Percentiles rank a stretch among this genome's conserved stretches.
Evolutionary conservation across 2,113 vertebrate species (phyloP).

Genomic region (Gopherus flavomarginatus): DNA sequence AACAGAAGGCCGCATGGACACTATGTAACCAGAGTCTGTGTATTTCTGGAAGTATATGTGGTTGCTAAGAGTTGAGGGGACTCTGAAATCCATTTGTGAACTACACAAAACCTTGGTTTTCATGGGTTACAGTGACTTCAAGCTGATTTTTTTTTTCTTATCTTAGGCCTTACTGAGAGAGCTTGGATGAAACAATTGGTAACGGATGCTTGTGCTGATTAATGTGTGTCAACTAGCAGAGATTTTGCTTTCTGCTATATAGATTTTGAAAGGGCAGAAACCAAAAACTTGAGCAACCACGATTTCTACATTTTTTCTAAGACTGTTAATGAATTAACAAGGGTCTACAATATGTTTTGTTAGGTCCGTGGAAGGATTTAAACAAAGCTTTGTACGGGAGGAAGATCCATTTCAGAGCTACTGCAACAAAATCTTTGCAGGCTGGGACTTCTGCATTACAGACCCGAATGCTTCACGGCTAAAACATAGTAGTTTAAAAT

Average conservation of each 20-base stretch:
- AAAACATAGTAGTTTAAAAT: conserved; percentile 89
- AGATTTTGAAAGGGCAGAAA: background rate
- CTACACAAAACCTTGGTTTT: background rate
- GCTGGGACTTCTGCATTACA: conserved; percentile 98
- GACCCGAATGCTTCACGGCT: conserved; percentile 81
- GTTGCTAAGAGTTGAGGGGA: background rate
- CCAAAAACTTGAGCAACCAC: too few relatives aligned
- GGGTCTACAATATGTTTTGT: background rate
- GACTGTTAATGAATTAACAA: background rate
- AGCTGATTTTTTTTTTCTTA: background rate
- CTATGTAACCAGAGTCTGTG: background rate
- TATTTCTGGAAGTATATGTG: background rate
- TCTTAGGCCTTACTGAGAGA: background rate
- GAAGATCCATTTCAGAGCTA: conserved; percentile 95
- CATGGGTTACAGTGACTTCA: background rate
- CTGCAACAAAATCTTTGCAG: conserved; percentile 96
- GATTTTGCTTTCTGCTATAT: background rate
- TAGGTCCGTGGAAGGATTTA: conserved; percentile 92
- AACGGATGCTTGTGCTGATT: background rate
- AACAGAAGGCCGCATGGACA: background rate
- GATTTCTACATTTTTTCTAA: too few relatives aligned
- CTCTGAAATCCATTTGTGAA: background rate
- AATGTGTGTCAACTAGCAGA: background rate
- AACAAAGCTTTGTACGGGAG: conserved; percentile 84
- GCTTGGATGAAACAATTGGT: background rate